Conservation (phyloP, 1,140 invertebrate genomes). For the Scaptomyza graminum region DNA sequence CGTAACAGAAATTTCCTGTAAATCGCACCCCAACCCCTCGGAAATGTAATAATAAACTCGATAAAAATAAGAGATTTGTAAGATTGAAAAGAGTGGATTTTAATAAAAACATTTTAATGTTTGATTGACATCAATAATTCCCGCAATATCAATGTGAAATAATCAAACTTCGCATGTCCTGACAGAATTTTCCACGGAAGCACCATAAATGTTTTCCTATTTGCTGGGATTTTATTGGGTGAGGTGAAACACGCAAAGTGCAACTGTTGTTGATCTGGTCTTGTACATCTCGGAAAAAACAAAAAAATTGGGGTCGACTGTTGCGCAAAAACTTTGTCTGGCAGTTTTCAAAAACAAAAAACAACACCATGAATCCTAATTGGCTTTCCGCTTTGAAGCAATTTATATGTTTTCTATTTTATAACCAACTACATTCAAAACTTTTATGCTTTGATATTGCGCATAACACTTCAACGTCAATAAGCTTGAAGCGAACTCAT, state of each 20-base stretch:
- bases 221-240: background rate
- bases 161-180: background rate
- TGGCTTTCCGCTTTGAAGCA: slow-evolving; percentile 36
- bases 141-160: background rate
- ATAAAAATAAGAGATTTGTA: no score
- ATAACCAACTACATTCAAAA: no score
- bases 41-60: no score
- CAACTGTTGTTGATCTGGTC: slow-evolving; percentile 16
- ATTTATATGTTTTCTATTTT: background rate
- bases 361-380: slow-evolving; percentile 47
- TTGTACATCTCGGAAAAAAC: background rate
- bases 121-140: background rate
- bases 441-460: slow-evolving; percentile 3
- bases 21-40: no score
- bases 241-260: slow-evolving; percentile 19
- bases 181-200: slow-evolving; percentile 1
- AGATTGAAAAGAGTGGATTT: no score
- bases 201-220: background rate
- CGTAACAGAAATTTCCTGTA: no score
- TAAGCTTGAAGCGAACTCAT: no score
- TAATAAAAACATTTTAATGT: background rate
- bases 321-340: slow-evolving; percentile 25
- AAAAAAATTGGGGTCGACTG: background rate
- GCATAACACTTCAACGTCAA: background rate
- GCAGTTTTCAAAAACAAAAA: slow-evolving; percentile 31